Evolutionary conservation across 2,797 vertebrate species (phyloP).

Genomic region (Leptoclinus maculatus): DNA sequence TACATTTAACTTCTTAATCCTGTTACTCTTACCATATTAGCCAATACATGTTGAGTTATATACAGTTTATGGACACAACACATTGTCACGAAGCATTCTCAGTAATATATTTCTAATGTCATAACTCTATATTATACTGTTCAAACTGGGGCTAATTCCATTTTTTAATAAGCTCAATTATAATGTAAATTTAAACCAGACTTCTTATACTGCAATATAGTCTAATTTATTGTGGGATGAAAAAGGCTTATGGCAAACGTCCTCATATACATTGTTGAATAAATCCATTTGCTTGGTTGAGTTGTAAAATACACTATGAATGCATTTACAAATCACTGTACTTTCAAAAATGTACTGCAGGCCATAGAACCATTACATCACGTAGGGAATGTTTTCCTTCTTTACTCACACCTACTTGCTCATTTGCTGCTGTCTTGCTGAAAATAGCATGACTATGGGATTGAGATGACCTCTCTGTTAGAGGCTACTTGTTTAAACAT

Average conservation of each 20-base stretch:
- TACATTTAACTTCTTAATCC: conserved; percentile 24
- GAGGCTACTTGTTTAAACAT: conserved; percentile 4
- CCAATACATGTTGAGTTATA: not conserved
- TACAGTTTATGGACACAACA: not conserved
- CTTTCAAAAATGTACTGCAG: not conserved
- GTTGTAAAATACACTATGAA: not conserved
- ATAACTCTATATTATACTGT: not conserved
- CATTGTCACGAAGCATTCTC: not conserved
- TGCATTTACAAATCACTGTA: not conserved
- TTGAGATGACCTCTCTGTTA: conserved; percentile 32
- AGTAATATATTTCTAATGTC: not conserved
- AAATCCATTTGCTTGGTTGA: not conserved
- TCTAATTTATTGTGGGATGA: not conserved
- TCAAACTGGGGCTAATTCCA: not conserved
- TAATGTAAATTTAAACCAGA: conserved; percentile 13
- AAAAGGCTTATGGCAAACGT: not conserved
- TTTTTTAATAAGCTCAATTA: conserved; percentile 2
- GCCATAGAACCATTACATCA: not conserved
- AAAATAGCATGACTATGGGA: conserved; percentile 47
- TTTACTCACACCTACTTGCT: conserved; percentile 39
- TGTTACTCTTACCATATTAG: not conserved
- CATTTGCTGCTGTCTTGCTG: conserved; percentile 43
- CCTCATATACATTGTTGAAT: conserved; percentile 1
- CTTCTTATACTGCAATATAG: not conserved
- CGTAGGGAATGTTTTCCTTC: conserved; percentile 12